Evolutionary conservation across 2,113 vertebrate genomes (phyloP).

Genomic region (zebrafish (Danio rerio)): DNA sequence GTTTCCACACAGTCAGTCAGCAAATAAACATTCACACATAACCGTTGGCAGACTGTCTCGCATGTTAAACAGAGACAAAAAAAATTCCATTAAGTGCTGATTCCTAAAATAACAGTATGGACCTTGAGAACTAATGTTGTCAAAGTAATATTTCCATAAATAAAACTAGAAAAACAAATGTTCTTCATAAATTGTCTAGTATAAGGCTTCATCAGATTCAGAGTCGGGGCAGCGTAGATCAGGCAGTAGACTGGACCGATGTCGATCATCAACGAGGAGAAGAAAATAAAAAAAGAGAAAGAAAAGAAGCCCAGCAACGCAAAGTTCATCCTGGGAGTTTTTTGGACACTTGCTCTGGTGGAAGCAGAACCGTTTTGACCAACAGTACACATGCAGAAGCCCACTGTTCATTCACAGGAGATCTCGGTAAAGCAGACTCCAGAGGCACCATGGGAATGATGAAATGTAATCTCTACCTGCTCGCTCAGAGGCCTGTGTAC

Average conservation of each 20-base stretch:
- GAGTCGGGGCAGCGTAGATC: slow-evolving; percentile 78
- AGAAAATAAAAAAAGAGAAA: not conserved
- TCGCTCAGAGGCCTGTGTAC: slow-evolving; percentile 6
- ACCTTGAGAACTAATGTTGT: slow-evolving; percentile 17
- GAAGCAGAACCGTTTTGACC: slow-evolving; percentile 21
- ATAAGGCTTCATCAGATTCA: slow-evolving; percentile 78
- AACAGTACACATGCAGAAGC: slow-evolving; percentile 15
- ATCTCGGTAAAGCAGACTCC: slow-evolving; percentile 22
- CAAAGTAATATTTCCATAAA: slow-evolving; percentile 38
- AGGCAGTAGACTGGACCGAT: slow-evolving; percentile 66
- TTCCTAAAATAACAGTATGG: slow-evolving; percentile 49
- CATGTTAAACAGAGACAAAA: slow-evolving; percentile 68
- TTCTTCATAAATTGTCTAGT: slow-evolving; percentile 47
- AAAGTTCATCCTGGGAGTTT: slow-evolving; percentile 9
- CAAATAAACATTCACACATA: slow-evolving; percentile 12
- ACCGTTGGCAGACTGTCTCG: slow-evolving; percentile 58
- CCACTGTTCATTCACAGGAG: not conserved
- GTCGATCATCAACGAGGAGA: slow-evolving; percentile 25
- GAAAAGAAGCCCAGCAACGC: slow-evolving; percentile 21
- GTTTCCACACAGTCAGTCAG: slow-evolving; percentile 5
- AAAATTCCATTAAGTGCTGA: slow-evolving; percentile 59
- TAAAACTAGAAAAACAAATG: slow-evolving; percentile 30
- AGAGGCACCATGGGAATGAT: slow-evolving; percentile 23
- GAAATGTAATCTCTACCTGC: slow-evolving; percentile 1
- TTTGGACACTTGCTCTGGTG: slow-evolving; percentile 26